Percentiles rank a stretch among this genome's conserved stretches.
These are phyloP conservation scores for Cerastoderma edule DNA, from an alignment of 2,888 invertebrate species.

Conservation along the genomic window DNA sequence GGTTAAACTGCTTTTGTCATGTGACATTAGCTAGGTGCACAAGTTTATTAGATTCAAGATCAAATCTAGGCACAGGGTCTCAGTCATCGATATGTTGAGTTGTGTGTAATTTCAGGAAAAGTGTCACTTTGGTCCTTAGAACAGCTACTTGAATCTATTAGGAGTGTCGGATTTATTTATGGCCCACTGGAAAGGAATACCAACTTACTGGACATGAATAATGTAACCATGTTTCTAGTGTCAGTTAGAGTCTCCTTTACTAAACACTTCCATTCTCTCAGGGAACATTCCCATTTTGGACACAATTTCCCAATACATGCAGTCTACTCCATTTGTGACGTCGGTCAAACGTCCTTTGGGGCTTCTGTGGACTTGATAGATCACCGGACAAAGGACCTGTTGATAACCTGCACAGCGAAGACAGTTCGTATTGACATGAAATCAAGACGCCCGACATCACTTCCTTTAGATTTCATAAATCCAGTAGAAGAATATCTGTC, in stretches of 20 bases:
- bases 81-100: no score
- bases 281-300: constrained; percentile 7
- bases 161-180: constrained; percentile 31
- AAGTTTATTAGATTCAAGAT: no score
- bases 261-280: constrained; percentile 19
- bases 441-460: constrained; percentile 27
- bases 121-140: constrained; percentile 39
- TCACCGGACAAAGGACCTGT: neutral
- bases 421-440: constrained; percentile 22
- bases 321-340: neutral
- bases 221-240: constrained; percentile 35
- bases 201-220: constrained; percentile 6
- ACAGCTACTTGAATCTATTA: constrained; percentile 38
- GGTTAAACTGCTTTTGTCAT: no score
- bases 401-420: constrained; percentile 10
- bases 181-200: constrained; percentile 32
- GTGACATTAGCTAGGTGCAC: no score
- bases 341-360: constrained; percentile 21
- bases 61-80: no score
- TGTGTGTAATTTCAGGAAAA: constrained; percentile 35
- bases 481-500: constrained; percentile 4
- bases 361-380: neutral
- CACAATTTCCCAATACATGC: constrained; percentile 1
- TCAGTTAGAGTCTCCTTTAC: neutral
- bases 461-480: constrained; percentile 14